phyloP scores from a whole-genome alignment of 2,888 invertebrate genomes.

The Drosophila subsilvestris region DNA sequence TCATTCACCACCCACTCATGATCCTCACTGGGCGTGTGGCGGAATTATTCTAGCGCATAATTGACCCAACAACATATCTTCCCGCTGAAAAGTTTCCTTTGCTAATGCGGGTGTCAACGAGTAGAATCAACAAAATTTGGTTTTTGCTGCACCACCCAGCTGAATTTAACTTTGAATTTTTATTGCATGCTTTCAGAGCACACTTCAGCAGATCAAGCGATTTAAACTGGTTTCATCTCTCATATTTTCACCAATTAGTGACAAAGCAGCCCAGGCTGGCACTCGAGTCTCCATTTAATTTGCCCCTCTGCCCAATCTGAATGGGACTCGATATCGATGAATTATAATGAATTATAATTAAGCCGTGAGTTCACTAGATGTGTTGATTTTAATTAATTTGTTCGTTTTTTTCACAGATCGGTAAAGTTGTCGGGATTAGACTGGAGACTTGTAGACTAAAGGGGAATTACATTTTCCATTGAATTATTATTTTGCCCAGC shows the following conservation, averaged over 20 bases:
- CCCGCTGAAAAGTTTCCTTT: constrained; percentile 27
- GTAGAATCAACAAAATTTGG: constrained; percentile 24
- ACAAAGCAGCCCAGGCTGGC: not conserved
- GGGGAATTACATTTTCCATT: constrained; percentile 36
- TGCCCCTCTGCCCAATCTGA: constrained; percentile 11
- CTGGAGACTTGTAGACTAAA: not conserved
- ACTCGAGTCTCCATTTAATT: constrained; percentile 30
- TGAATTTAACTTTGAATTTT: constrained; percentile 1
- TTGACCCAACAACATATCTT: not conserved
- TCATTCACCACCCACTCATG: too few species aligned
- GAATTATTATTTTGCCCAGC: constrained; percentile 26
- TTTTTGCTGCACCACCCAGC: constrained; percentile 15
- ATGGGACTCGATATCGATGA: constrained; percentile 29
- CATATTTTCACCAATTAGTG: constrained; percentile 44
- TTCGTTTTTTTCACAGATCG: constrained; percentile 17
- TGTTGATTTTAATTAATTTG: constrained; percentile 37
- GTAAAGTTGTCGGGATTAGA: too few species aligned
- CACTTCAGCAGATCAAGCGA: constrained; percentile 24
- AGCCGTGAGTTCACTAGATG: constrained; percentile 29
- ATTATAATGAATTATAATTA: constrained; percentile 47
- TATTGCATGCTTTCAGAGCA: constrained; percentile 37
- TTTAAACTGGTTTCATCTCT: constrained; percentile 40
- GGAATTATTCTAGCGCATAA: too few species aligned
- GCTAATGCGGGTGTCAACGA: constrained; percentile 36
- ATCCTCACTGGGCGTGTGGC: too few species aligned